Base-by-base conservation (phyloP, 2,113 vertebrate genomes). In the Vireo altiloquus region DNA sequence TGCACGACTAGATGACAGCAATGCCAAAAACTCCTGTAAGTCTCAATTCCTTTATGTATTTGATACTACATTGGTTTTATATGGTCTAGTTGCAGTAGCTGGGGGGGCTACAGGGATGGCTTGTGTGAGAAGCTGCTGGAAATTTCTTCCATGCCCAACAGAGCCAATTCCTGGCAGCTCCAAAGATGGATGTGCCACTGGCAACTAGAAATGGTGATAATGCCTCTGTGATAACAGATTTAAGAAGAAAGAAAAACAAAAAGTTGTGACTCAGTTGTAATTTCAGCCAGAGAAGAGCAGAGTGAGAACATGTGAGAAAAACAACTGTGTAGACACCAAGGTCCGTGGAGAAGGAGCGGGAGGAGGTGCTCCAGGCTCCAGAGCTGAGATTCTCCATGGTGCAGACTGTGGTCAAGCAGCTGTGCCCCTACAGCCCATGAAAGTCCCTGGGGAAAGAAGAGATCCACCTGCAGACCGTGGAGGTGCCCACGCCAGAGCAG, bases 401-500 rank as follows among this genome's bases (percentile, higher is more conserved):
- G 33, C 39, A 37, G 68, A 27, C 28, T 0, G 1, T 19, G n/a
- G 23, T 15, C 22, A 28, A 12, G n/a, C 28, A n/a, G 50, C 12
- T 47, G 19, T 30, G 23, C 11, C 19, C 23, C n/a, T 40, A 17
- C 30, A 56, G 50, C 15, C n/a, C 50, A n/a, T 19, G 35, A 23
- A 47, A 14, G 18, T 8, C 17, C 42, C 33, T 1, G 3, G 33
- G 19, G 42, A n/a, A 53, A 24, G 28, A 42, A 84, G 59, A 47
- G 19, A 74, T 74, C 49, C 40, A n/a, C 28, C 40, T 20, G 20
- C 35, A 76, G 60, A 21, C 35, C 6, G 2, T 17, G 52, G 30
- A 50, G 25, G 10, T 35, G 49, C 19, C 44, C 44, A 50, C 0
- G 3, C 22, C 0, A 1, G 17, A 31, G 33, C 3, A 1, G 1